Evolutionary conservation across 2,113 vertebrate species (phyloP).

Genomic region (Atlantisia rogersi): DNA sequence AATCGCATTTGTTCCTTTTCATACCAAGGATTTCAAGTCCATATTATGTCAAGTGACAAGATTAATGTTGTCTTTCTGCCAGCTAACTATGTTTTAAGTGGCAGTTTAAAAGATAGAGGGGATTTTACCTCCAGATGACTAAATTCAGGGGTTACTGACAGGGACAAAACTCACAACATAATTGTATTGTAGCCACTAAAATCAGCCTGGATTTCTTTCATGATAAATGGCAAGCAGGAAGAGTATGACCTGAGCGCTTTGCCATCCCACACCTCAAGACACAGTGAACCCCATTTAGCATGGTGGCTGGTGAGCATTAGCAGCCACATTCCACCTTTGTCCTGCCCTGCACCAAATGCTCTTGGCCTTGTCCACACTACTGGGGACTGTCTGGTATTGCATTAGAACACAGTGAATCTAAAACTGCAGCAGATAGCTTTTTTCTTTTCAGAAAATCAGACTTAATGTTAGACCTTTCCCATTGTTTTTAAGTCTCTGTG

Average conservation of each 20-base stretch:
- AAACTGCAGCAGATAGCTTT: neutral
- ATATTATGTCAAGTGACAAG: neutral
- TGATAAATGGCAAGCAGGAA: neutral
- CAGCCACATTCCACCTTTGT: neutral
- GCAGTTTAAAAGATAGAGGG: neutral
- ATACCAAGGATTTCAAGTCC: neutral
- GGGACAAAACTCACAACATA: neutral
- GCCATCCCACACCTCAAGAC: neutral
- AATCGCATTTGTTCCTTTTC: slow-evolving; percentile 2
- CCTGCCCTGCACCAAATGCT: neutral
- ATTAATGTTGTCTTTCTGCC: neutral
- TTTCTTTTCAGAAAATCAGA: neutral
- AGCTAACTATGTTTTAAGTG: neutral
- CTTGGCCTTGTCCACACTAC: neutral
- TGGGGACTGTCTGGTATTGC: neutral
- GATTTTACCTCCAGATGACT: neutral
- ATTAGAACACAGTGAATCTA: neutral
- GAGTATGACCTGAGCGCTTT: neutral
- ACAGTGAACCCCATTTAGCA: fast-evolving
- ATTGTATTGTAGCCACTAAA: neutral
- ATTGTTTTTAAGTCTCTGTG: neutral
- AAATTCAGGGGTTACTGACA: neutral
- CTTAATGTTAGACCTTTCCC: neutral
- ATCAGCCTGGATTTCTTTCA: neutral
- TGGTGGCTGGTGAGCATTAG: fast-evolving